Conservation (phyloP, 2,113 vertebrate genomes). For the Chitala chitala region DNA sequence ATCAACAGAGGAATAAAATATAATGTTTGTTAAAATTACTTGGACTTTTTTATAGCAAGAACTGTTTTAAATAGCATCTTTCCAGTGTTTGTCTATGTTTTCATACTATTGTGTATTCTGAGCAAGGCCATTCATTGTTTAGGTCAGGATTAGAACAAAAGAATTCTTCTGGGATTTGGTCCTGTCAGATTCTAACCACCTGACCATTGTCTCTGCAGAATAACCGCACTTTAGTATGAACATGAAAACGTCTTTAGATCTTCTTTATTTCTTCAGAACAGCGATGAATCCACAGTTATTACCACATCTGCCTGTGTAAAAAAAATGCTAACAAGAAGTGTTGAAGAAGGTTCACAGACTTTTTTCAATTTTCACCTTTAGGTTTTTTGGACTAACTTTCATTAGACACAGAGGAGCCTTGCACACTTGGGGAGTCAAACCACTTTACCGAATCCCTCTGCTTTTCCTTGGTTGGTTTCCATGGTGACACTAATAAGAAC, state of each 20-base stretch:
- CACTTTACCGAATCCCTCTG: slow-evolving; percentile 19
- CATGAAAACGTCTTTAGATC: no score
- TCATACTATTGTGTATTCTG: not conserved
- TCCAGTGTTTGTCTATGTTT: not conserved
- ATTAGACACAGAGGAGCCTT: slow-evolving; percentile 6
- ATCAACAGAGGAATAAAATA: no score
- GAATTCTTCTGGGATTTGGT: not conserved
- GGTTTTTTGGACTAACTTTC: slow-evolving; percentile 16
- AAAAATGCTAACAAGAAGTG: not conserved
- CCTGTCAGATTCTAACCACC: not conserved
- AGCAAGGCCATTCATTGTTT: not conserved
- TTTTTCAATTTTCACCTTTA: slow-evolving; percentile 10
- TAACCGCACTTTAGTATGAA: not conserved
- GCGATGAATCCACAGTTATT: not conserved
- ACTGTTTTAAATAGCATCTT: not conserved
- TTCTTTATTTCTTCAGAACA: not conserved
- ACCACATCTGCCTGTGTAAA: not conserved
- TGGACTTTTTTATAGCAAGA: not conserved
- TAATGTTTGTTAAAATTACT: no score
- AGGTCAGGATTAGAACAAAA: not conserved
- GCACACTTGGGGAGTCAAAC: not conserved
- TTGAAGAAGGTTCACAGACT: not conserved
- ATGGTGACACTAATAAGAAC: slow-evolving; percentile 38
- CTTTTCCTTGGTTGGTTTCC: slow-evolving; percentile 39
- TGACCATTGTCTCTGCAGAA: not conserved